A percentile compares a stretch with the other conserved stretches of the same genome.
phyloP scores from a whole-genome alignment of 2,888 invertebrate species.

The Myopa testacea region DNA sequence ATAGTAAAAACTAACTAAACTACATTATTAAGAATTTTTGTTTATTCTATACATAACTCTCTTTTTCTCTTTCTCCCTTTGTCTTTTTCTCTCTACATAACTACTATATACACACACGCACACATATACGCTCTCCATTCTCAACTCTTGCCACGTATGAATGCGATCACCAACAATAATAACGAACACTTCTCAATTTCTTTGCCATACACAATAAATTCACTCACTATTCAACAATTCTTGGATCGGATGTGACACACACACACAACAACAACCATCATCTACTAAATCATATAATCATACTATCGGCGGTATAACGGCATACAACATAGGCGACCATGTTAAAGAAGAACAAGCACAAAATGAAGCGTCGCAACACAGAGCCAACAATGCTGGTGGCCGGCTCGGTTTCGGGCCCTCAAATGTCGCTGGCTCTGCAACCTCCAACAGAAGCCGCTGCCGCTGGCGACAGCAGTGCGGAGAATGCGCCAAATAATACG shows the following conservation, averaged over 20 bases:
- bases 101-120: neutral
- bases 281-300: neutral
- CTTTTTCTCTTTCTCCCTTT: constrained; percentile 18
- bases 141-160: no score
- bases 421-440: constrained; percentile 66
- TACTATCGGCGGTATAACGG: neutral
- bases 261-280: neutral
- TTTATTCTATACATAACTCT: constrained; percentile 21
- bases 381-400: constrained; percentile 80
- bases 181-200: constrained; percentile 3
- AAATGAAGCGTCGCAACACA: constrained; percentile 96
- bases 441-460: constrained; percentile 53
- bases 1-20: neutral
- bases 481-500: constrained; percentile 68
- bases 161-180: constrained; percentile 29
- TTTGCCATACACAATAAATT: neutral
- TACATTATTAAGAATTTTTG: neutral
- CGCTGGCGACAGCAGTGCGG: constrained; percentile 63
- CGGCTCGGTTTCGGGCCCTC: constrained; percentile 64
- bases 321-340: constrained; percentile 86
- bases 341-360: constrained; percentile 97
- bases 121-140: neutral
- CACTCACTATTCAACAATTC: neutral
- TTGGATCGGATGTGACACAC: constrained; percentile 29
- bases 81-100: constrained; percentile 3